These are phyloP conservation scores for Idaea dimidiata DNA, from an alignment of 2,888 invertebrate species.

Conservation along the genomic window DNA sequence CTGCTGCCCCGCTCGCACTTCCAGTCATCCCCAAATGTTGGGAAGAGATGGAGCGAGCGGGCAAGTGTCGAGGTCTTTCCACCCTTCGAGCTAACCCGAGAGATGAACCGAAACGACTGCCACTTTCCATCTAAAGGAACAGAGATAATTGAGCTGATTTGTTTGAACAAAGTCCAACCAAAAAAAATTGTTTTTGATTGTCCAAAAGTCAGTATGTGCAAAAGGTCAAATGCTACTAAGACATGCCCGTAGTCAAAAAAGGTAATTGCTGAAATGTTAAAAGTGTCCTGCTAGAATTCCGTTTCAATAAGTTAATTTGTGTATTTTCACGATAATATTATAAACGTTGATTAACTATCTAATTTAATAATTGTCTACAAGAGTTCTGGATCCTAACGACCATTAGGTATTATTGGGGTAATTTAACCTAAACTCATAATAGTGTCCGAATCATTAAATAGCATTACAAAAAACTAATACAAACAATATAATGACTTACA, in stretches of 20 bases:
- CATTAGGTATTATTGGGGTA: background rate
- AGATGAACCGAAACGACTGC: constrained; percentile 83
- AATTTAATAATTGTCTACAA: too few species aligned
- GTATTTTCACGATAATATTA: background rate
- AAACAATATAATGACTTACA: constrained; percentile 75
- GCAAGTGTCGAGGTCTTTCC: constrained; percentile 80
- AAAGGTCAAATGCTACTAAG: too few species aligned
- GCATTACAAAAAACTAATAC: background rate
- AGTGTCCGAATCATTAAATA: background rate
- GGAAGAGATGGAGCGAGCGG: constrained; percentile 87
- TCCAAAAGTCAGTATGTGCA: too few species aligned
- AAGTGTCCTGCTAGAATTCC: background rate
- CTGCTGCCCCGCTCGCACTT: constrained; percentile 35
- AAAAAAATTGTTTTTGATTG: too few species aligned
- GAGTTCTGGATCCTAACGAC: too few species aligned
- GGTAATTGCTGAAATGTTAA: background rate
- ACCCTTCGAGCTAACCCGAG: constrained; percentile 76
- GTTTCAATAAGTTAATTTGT: background rate
- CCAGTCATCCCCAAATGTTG: constrained; percentile 83
- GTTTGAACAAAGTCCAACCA: constrained; percentile 4
- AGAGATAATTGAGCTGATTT: background rate
- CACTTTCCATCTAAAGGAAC: constrained; percentile 71
- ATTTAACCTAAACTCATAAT: background rate
- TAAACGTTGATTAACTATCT: background rate
- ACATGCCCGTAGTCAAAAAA: too few species aligned